A percentile compares a stretch with the other conserved stretches of the same genome.
phyloP scores from a whole-genome alignment of 1,140 invertebrate species.

The Drosophila asahinai region DNA sequence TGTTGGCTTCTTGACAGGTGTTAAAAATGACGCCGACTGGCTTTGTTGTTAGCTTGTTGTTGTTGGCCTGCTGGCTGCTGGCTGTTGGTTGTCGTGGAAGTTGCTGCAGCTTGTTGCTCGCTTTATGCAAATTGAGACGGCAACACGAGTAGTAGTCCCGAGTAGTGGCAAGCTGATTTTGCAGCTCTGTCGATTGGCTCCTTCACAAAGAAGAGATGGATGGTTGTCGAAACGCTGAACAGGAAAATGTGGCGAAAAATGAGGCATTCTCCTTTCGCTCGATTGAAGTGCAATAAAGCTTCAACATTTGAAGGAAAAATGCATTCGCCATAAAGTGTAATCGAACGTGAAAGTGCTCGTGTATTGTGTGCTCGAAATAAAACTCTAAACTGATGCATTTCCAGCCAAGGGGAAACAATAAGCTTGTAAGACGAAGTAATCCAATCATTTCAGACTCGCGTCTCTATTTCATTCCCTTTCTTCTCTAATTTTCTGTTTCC shows the following conservation, averaged over 20 bases:
- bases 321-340: constrained; percentile 6
- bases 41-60: constrained; percentile 29
- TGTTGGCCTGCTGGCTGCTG: constrained; percentile 9
- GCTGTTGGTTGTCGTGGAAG: constrained; percentile 28
- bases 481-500: not conserved
- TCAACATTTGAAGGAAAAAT: constrained; percentile 8
- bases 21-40: constrained; percentile 69
- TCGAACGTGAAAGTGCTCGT: constrained; percentile 6
- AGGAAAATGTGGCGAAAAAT: constrained; percentile 13
- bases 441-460: constrained; percentile 55
- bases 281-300: not conserved
- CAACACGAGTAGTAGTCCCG: constrained; percentile 17
- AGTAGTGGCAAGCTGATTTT: constrained; percentile 28
- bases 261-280: not conserved
- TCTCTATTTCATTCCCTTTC: not conserved
- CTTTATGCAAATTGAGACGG: constrained; percentile 64
- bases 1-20: constrained; percentile 75
- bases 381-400: not conserved
- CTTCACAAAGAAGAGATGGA: constrained; percentile 1
- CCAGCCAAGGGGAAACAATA: constrained; percentile 8
- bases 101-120: constrained; percentile 50
- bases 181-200: constrained; percentile 22
- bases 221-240: constrained; percentile 9
- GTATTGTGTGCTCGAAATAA: constrained; percentile 5
- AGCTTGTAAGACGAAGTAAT: constrained; percentile 28